Base-by-base conservation (phyloP, 2,888 invertebrate species). In the Drosophila niveifrons region DNA sequence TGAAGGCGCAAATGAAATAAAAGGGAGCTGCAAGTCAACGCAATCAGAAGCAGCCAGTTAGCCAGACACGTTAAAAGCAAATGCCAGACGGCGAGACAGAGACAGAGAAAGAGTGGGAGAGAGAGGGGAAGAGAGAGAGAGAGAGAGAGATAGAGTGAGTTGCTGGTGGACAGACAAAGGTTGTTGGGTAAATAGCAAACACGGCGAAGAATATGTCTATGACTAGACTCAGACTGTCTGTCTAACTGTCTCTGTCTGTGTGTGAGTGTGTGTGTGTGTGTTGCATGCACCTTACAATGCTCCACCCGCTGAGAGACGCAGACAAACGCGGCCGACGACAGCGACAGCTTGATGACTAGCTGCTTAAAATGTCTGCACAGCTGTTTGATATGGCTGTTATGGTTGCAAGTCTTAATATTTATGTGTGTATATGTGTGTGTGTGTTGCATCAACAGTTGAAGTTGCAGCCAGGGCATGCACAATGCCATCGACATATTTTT, bases 311-410 rank as follows among this genome's bases (percentile, higher is more conserved):
- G 13, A 15, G 13, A 53, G 72, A 74, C 57, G 66, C 59, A 72
- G 72, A 71, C 72, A 31, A 17, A 23, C 23, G 41, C 48, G 51
- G 53, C 62, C 58, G 71, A 69, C 75, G 82, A 80, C 84, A 81
- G 82, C 75, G 81, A 82, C 87, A 86, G 87, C 68, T 84, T 75
- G 79, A 81, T 75, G 79, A 79, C 79, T 72, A 62, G 72, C 79
- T 83, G 89, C 83, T 83, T 83, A 83, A 87, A 83, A 88, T 83
- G 82, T 86, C 82, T 88, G 87, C 88, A 80, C 88, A 88, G 82
- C 82, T 83, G 88, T 83, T 83, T 83, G 72, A 52, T 69, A 65
- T 53, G 51, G 36, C 65, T 23, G 23, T 23, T 23, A 23, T 23
- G 6, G 23, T 23, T 23, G 23, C 23, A 23, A 23, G 23, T 23